Evolutionary conservation across 92 coral and sea anemone genomes (phyloP), one percentile per base, ranked within the genome.

Genomic region (Chrysogorgia sp.): DNA sequence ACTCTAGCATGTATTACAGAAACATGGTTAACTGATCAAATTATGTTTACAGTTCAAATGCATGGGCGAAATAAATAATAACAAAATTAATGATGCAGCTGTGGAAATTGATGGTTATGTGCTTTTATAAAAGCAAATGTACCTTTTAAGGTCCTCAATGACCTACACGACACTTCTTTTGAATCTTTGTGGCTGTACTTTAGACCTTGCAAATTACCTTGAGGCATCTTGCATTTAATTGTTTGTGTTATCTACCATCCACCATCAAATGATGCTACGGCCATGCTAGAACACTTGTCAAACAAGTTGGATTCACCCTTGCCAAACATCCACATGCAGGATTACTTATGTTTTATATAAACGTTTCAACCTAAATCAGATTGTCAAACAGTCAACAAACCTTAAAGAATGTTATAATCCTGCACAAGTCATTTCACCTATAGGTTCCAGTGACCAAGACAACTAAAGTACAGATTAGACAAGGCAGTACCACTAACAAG

Each of bases 281-380:
- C n/a, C n/a, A n/a, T n/a, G n/a, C n/a, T n/a, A n/a, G n/a, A n/a
- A n/a, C n/a, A n/a, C n/a, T n/a, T n/a, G n/a, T n/a, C n/a, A n/a
- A n/a, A n/a, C n/a, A 58, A 26, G 64, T 28, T 58, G 0, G 64
- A 58, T 24, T 24, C 23, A 19, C 29, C 29, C 64, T 58, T 58
- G 29, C 23, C 12, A 58, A 58, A 20, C 29, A 17, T 24, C 64
- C 64, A 58, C 22, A 58, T 58, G 1, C 64, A 2, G 64, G 12
- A 26, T 58, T 14, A 13, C 29, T 19, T 26, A 15, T 19, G 1
- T 12, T 15, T 61, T 28, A 29, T 61, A 21, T 10, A 7, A 35
- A 6, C 67, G 67, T 20, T 66, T 66, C 22, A 34, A 6, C 35
- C 43, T 40, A 43, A 66, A 66, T 13, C 74, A 66, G 35, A 40